Conservation (phyloP, 2,888 invertebrate species). For the Sinodicranocentrus sp. region DNA sequence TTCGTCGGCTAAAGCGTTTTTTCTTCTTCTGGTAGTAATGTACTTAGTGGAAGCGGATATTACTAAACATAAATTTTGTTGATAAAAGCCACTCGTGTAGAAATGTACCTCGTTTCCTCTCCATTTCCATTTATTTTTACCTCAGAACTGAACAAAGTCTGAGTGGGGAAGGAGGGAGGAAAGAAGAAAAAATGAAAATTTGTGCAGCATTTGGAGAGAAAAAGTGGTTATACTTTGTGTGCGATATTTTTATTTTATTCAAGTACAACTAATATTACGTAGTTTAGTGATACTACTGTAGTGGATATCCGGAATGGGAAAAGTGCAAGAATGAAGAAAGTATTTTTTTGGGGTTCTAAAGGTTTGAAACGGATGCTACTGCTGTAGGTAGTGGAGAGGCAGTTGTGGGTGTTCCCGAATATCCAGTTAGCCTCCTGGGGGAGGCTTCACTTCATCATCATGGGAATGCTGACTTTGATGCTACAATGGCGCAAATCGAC, state of each 20-base stretch:
- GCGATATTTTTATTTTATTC: no score
- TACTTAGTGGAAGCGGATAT: neutral
- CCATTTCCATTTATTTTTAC: no score
- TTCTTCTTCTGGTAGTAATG: neutral
- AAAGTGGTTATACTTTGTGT: no score
- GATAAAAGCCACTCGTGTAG: neutral
- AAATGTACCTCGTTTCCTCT: no score
- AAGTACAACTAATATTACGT: no score
- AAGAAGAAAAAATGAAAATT: no score
- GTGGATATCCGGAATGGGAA: no score
- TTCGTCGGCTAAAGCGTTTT: neutral
- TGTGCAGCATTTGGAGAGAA: no score
- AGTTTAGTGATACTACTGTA: no score
- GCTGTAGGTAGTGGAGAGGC: constrained; percentile 51
- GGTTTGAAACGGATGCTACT: constrained; percentile 68
- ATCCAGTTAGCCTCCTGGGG: constrained; percentile 61
- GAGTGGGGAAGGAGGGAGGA: no score
- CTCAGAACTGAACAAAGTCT: no score
- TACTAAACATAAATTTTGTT: neutral
- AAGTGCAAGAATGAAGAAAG: neutral
- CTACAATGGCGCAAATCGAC: constrained; percentile 95
- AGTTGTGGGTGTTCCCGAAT: constrained; percentile 54
- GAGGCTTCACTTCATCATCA: constrained; percentile 80
- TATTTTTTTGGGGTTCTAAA: constrained; percentile 24
- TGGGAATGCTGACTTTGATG: constrained; percentile 92